Conservation (phyloP, 2,888 invertebrate species). For the Polydrusus pterygomalis region DNA sequence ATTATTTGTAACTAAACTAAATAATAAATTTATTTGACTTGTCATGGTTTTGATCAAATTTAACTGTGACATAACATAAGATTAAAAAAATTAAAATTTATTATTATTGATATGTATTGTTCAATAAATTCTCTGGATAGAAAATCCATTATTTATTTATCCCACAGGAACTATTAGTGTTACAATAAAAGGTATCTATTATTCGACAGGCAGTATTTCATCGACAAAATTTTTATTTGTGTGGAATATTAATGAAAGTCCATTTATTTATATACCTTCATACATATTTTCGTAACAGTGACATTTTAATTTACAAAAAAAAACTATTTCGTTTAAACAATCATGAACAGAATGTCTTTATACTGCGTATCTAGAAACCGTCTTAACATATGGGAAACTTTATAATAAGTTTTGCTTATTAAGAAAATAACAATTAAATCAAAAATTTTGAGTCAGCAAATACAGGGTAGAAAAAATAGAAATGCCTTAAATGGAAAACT, state of each 20-base stretch:
- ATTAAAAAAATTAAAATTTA: slow-evolving; percentile 10
- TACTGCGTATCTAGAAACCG: no score
- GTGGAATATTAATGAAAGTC: background rate
- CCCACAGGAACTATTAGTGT: slow-evolving; percentile 14
- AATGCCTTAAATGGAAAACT: no score
- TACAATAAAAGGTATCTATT: slow-evolving; percentile 22
- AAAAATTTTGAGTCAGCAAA: no score
- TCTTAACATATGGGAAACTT: no score
- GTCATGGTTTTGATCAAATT: background rate
- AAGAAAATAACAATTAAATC: no score
- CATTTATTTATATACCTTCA: slow-evolving; percentile 2
- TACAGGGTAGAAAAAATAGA: no score
- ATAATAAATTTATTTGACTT: no score
- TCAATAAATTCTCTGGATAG: slow-evolving; percentile 14
- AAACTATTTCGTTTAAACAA: background rate
- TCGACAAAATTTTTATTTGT: slow-evolving; percentile 9
- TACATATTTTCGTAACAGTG: slow-evolving; percentile 1
- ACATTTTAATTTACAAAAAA: no score
- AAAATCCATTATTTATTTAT: slow-evolving; percentile 18
- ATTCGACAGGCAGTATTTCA: slow-evolving; percentile 13
- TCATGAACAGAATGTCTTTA: no score
- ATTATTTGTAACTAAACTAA: no score
- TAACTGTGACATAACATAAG: background rate
- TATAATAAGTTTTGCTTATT: no score
- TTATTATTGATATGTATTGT: slow-evolving; percentile 26